Evolutionary conservation across 2,888 invertebrate species (phyloP).

Genomic region (Pantelozetes paolii): DNA sequence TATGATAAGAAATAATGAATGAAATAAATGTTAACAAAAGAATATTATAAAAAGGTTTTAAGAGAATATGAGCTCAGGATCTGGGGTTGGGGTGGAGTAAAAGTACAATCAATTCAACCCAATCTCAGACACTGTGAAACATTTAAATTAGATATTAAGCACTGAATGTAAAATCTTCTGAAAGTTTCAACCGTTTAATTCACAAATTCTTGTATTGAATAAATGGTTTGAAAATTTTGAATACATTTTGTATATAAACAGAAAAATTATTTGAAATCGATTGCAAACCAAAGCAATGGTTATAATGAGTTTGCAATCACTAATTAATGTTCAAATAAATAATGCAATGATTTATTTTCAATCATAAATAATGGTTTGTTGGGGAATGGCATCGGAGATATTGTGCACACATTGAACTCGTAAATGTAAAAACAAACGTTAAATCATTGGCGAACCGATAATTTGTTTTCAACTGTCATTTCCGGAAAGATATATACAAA

Average conservation of each 20-base stretch:
- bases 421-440: constrained; percentile 26
- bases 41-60: not conserved
- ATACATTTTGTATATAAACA: too few relatives aligned
- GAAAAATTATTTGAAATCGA: not conserved
- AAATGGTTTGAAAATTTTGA: too few relatives aligned
- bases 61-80: too few relatives aligned
- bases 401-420: constrained; percentile 11
- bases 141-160: not conserved
- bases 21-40: not conserved
- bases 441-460: constrained; percentile 30
- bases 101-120: not conserved
- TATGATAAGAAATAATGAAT: not conserved
- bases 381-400: not conserved
- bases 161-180: too few relatives aligned
- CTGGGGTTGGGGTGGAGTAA: not conserved
- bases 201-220: too few relatives aligned
- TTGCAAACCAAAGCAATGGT: not conserved
- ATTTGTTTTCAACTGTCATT: constrained; percentile 34
- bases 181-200: too few relatives aligned
- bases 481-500: constrained; percentile 25
- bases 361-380: constrained; percentile 11
- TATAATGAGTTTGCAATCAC: not conserved
- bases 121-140: not conserved
- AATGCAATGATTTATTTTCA: constrained; percentile 26
- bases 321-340: constrained; percentile 24